Base-by-base conservation (phyloP, 1,140 invertebrate genomes). In the Colletes gigas region DNA sequence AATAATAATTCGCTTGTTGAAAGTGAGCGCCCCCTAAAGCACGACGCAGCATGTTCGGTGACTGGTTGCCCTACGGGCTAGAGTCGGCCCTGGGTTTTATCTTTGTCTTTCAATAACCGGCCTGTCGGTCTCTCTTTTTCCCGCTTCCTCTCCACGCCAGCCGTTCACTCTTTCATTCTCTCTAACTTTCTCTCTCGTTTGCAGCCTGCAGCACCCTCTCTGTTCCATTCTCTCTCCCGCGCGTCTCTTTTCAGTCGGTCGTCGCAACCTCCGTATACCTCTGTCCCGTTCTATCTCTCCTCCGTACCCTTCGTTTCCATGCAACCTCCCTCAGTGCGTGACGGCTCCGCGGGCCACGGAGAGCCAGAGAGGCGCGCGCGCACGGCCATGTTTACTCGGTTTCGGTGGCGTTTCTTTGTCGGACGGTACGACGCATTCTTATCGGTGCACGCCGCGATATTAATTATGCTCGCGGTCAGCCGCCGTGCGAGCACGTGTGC, bases 271-370 rank as follows among this genome's bases (percentile, higher is more conserved):
- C 52, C 54, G 30, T 19, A 17, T 73, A 47, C 55, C 15, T 57
- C 30, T 21, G n/a, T 19, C 57, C 10, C 44, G 67, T 9, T 75
- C 65, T 67, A 12, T 75, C 74, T 73, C 77, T 76, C 75, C 73
- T 78, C 62, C 68, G 60, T 82, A 74, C 85, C 87, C 86, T 88
- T 88, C 83, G 84, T 80, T 80, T 89, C 84, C 78, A 81, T 81
- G 83, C 82, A 83, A 83, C 83, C 83, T 88, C 87, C 83, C 74
- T 88, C 89, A 90, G 89, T 90, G 87, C 85, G 84, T 84, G 83
- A 86, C 86, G 85, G 77, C 72, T 86, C 82, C 80, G 82, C 84
- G 70, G 75, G 80, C 85, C 77, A 74, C 77, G 79, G 86, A 88
- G 77, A 76, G 74, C 50, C 63, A 54, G 72, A 81, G 70, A 71